A percentile compares a stretch with the other conserved stretches of the same genome.
Conservation (phyloP, 2,113 vertebrate species). For the Amphiprion ocellaris region DNA sequence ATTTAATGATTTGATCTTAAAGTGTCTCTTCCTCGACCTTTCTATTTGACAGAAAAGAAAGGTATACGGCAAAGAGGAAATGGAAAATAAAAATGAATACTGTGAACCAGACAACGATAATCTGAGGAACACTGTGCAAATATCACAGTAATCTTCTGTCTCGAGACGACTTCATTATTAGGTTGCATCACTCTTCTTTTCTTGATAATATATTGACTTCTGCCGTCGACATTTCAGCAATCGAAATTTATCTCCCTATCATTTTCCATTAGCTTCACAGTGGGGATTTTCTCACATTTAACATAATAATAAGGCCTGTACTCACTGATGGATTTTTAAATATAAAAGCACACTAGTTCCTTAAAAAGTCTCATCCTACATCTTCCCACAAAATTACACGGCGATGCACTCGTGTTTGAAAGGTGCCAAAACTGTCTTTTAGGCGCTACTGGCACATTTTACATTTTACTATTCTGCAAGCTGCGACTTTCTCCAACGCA, state of each 20-base stretch:
- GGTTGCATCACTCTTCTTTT: background rate
- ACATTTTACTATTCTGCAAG: background rate
- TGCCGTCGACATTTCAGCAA: background rate
- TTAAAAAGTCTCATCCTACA: background rate
- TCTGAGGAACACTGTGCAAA: conserved; percentile 3
- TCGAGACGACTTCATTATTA: background rate
- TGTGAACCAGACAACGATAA: conserved; percentile 3
- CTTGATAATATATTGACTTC: background rate
- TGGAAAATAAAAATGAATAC: background rate
- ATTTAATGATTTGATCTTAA: conserved; percentile 9
- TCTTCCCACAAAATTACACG: background rate
- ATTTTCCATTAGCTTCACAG: background rate
- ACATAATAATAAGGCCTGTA: background rate
- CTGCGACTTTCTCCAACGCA: too few relatives aligned
- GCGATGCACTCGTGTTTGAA: background rate
- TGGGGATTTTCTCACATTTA: background rate
- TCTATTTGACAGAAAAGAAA: background rate
- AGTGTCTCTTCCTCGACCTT: conserved; percentile 1
- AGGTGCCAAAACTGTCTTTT: background rate
- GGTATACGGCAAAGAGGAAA: background rate
- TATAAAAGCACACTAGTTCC: background rate
- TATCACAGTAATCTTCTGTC: background rate
- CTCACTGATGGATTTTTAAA: background rate
- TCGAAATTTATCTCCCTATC: background rate
- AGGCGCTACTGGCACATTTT: background rate